Evolutionary conservation across 1,140 invertebrate genomes (phyloP).

Genomic region (Mylabris phalerata): DNA sequence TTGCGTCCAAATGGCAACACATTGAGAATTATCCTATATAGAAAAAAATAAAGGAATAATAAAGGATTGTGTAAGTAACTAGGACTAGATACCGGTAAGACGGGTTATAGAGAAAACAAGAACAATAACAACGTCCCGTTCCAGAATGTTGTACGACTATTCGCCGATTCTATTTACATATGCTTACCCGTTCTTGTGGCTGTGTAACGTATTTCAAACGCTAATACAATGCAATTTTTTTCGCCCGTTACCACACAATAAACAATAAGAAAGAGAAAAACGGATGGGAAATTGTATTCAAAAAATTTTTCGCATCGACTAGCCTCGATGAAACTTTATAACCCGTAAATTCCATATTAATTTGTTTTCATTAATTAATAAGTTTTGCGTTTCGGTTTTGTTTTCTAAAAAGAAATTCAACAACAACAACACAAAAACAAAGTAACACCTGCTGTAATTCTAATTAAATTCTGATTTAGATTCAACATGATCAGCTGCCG

Average conservation of each 20-base stretch:
- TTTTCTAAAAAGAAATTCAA: background rate
- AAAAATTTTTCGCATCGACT: too few species aligned
- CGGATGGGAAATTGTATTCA: background rate
- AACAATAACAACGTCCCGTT: conserved; percentile 22
- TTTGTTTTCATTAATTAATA: background rate
- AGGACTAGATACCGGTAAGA: conserved; percentile 23
- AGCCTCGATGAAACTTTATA: too few species aligned
- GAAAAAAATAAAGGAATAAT: too few species aligned
- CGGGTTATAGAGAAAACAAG: conserved; percentile 19
- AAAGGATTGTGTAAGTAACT: conserved; percentile 1
- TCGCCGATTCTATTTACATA: conserved; percentile 25
- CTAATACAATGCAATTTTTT: conserved; percentile 24
- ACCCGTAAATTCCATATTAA: background rate
- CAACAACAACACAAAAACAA: conserved; percentile 11
- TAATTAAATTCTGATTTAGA: conserved; percentile 20
- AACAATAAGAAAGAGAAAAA: background rate
- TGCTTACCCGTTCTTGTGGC: conserved; percentile 2
- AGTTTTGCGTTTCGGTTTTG: conserved; percentile 2
- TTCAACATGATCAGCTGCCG: conserved; percentile 17
- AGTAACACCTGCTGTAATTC: conserved; percentile 9
- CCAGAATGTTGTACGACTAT: conserved; percentile 18
- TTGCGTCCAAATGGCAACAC: conserved; percentile 26
- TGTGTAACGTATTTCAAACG: conserved; percentile 22
- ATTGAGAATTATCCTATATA: conserved; percentile 5
- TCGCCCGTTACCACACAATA: background rate